Conservation (phyloP, 2,797 vertebrate genomes). For the Pseudomugil tenellus region DNA sequence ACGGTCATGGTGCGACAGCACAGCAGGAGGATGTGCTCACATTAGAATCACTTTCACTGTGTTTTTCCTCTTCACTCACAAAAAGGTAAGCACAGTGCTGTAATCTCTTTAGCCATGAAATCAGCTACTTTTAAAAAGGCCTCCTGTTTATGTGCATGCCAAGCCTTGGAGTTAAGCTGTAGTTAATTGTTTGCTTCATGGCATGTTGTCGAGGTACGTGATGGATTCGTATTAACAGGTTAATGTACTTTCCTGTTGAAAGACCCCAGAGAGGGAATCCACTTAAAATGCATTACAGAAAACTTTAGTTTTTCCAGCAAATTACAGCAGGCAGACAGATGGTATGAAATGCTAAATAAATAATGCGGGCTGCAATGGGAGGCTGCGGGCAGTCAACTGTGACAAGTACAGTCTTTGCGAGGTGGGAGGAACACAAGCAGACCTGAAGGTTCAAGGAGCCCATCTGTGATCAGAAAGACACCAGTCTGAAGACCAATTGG, state of each 20-base stretch:
- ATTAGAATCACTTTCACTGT: slow-evolving; percentile 53
- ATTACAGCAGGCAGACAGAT: slow-evolving; percentile 69
- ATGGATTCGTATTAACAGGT: slow-evolving; percentile 74
- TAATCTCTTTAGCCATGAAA: slow-evolving; percentile 82
- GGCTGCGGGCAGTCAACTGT: slow-evolving; percentile 62
- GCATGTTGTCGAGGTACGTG: slow-evolving; percentile 62
- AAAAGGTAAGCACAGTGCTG: slow-evolving; percentile 65
- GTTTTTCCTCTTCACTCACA: slow-evolving; percentile 33
- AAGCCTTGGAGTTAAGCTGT: slow-evolving; percentile 68
- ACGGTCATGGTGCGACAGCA: slow-evolving; percentile 63
- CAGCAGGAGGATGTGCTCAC: slow-evolving; percentile 56
- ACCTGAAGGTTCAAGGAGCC: slow-evolving; percentile 15
- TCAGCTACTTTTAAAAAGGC: slow-evolving; percentile 70
- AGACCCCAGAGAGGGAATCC: slow-evolving; percentile 56
- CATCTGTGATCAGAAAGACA: slow-evolving; percentile 17
- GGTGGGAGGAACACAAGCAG: slow-evolving; percentile 8
- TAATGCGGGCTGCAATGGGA: slow-evolving; percentile 58
- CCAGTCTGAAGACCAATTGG: slow-evolving; percentile 3
- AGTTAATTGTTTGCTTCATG: slow-evolving; percentile 77
- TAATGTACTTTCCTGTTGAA: slow-evolving; percentile 73
- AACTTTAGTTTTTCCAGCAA: slow-evolving; percentile 56
- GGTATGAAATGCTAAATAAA: slow-evolving; percentile 67
- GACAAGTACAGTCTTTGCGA: slow-evolving; percentile 47
- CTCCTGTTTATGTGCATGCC: slow-evolving; percentile 74
- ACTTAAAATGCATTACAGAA: slow-evolving; percentile 71